These are phyloP conservation scores for Mycetomoellerius zeteki DNA, from an alignment of 1,140 invertebrate species.

Conservation along the genomic window DNA sequence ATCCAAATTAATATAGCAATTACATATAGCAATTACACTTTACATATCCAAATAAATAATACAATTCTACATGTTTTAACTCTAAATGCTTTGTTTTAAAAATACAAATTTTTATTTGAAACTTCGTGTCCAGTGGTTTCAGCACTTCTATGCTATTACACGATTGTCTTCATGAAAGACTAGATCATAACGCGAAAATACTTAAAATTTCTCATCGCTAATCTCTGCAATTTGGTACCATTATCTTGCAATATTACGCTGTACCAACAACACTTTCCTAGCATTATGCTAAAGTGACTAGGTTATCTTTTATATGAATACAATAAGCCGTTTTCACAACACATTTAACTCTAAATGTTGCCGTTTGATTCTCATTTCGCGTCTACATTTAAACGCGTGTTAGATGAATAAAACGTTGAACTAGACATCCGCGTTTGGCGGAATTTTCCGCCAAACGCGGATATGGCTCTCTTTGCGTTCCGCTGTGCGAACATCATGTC, in stretches of 20 bases:
- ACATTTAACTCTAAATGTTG: constrained; percentile 32
- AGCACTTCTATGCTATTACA: neutral
- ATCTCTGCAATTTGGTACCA: constrained; percentile 37
- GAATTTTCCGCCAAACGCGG: too few relatives aligned
- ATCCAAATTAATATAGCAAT: neutral
- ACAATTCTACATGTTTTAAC: neutral
- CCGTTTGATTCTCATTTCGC: constrained; percentile 54
- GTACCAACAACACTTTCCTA: constrained; percentile 9
- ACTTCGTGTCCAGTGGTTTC: neutral
- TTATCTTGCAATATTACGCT: constrained; percentile 29
- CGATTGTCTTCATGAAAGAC: neutral
- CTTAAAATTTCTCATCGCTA: constrained; percentile 23
- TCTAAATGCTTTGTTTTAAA: neutral
- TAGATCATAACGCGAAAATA: neutral
- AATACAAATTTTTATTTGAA: neutral
- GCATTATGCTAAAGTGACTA: neutral
- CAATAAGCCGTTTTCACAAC: constrained; percentile 39
- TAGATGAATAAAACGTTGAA: constrained; percentile 46
- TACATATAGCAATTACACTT: neutral
- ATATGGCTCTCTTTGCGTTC: constrained; percentile 34
- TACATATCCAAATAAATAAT: neutral
- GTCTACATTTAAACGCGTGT: constrained; percentile 47
- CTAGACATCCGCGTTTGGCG: constrained; percentile 35
- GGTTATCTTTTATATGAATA: constrained; percentile 49
- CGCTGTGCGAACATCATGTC: neutral